A percentile compares a stretch with the other conserved stretches of the same genome.
These are phyloP conservation scores for Cryptophagus acutangulus DNA, from an alignment of 2,888 invertebrate species.

Conservation along the genomic window DNA sequence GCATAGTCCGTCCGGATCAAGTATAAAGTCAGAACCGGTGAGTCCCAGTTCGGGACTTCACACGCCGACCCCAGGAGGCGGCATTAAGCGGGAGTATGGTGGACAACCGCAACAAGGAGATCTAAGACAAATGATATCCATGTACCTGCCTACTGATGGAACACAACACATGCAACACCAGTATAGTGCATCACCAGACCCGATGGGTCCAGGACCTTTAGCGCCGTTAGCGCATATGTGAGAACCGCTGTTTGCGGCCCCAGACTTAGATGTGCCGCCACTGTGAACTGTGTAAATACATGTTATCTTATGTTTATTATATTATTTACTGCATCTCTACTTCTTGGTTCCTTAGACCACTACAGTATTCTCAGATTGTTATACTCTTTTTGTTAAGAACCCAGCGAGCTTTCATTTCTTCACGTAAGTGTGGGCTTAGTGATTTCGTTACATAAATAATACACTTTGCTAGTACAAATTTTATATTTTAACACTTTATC, in stretches of 20 bases:
- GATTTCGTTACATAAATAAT: slow-evolving; percentile 15
- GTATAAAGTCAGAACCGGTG: slow-evolving; percentile 85
- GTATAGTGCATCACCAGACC: slow-evolving; percentile 62
- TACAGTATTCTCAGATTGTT: slow-evolving; percentile 38
- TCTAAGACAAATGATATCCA: slow-evolving; percentile 68
- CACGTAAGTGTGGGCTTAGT: slow-evolving; percentile 33
- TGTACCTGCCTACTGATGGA: slow-evolving; percentile 68
- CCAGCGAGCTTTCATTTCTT: slow-evolving; percentile 19
- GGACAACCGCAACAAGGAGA: slow-evolving; percentile 53
- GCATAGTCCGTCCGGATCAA: slow-evolving; percentile 82
- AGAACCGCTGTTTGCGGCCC: slow-evolving; percentile 51
- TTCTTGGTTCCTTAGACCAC: slow-evolving; percentile 40
- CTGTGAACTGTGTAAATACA: slow-evolving; percentile 34
- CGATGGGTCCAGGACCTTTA: slow-evolving; percentile 60
- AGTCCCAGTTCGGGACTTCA: slow-evolving; percentile 67
- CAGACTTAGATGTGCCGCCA: slow-evolving; percentile 46
- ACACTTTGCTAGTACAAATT: slow-evolving; percentile 7
- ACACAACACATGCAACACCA: slow-evolving; percentile 58
- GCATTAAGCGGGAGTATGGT: slow-evolving; percentile 68
- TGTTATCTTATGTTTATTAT: slow-evolving; percentile 4
- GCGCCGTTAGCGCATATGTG: slow-evolving; percentile 63
- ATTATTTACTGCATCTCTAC: slow-evolving; percentile 11
- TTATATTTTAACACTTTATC: slow-evolving; percentile 1
- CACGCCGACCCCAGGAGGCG: slow-evolving; percentile 50
- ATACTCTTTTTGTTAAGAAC: slow-evolving; percentile 19